Percentiles rank a stretch among this genome's conserved stretches.
Conservation (phyloP, 2,888 invertebrate species). For the Clanis bilineata region DNA sequence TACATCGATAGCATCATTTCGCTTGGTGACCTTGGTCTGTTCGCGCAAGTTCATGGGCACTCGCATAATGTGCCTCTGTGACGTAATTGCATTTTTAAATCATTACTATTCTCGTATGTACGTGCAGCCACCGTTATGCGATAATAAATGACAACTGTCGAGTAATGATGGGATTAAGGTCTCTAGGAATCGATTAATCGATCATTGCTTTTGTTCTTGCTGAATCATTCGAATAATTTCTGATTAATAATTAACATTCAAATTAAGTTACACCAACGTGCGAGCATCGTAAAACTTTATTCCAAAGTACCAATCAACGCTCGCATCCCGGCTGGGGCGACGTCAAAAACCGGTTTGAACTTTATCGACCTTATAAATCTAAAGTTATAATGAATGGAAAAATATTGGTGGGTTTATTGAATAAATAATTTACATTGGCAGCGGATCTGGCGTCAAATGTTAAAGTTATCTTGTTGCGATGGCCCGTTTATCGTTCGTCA, state of each 20-base stretch:
- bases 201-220: background rate
- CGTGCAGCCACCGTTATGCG: background rate
- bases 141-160: background rate
- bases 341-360: constrained; percentile 7
- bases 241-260: constrained; percentile 5
- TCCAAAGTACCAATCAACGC: background rate
- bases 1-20: constrained; percentile 59
- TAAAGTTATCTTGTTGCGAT: constrained; percentile 67
- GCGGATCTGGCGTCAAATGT: constrained; percentile 14
- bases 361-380: background rate
- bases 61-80: constrained; percentile 30
- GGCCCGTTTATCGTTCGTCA: constrained; percentile 54
- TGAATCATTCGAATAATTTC: background rate
- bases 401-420: constrained; percentile 14
- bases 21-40: constrained; percentile 66
- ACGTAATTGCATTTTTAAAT: constrained; percentile 29
- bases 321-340: background rate
- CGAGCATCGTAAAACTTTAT: background rate
- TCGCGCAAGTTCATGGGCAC: constrained; percentile 76
- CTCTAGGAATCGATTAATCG: background rate
- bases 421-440: constrained; percentile 12
- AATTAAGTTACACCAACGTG: constrained; percentile 4
- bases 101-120: background rate
- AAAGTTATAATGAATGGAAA: constrained; percentile 19
- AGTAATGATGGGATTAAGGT: background rate